Percentiles rank a stretch among this genome's conserved stretches.
Evolutionary conservation across 23 tunicate genomes (phyloP).

Genomic region (Clavelina lepadiformis): DNA sequence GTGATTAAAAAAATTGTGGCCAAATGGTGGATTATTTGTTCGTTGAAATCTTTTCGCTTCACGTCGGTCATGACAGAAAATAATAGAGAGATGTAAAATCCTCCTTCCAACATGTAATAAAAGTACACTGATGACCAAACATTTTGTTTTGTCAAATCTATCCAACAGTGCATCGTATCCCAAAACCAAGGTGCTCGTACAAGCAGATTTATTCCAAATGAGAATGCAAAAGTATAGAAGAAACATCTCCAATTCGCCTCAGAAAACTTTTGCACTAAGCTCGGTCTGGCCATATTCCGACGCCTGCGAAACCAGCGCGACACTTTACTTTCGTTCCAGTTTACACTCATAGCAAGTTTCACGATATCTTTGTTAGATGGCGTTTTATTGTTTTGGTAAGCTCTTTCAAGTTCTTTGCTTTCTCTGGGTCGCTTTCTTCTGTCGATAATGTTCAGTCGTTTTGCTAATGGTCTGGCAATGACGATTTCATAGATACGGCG

Average conservation of each 20-base stretch:
- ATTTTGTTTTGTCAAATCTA: constrained; percentile 69
- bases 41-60: constrained; percentile 83
- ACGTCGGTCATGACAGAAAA: constrained; percentile 74
- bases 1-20: constrained; percentile 73
- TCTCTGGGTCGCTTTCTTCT: constrained; percentile 19
- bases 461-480: constrained; percentile 27
- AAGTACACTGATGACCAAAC: constrained; percentile 47
- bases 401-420: constrained; percentile 19
- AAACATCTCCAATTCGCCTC: constrained; percentile 88
- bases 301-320: constrained; percentile 74
- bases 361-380: constrained; percentile 22
- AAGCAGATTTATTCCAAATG: constrained; percentile 53
- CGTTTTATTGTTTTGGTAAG: constrained; percentile 5
- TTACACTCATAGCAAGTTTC: constrained; percentile 29
- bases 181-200: constrained; percentile 91
- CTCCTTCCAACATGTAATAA: constrained; percentile 95
- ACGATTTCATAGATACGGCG: constrained; percentile 67
- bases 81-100: constrained; percentile 78
- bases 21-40: constrained; percentile 85
- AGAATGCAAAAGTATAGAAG: constrained; percentile 65
- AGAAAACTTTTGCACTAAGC: constrained; percentile 56
- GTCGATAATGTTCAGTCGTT: constrained; percentile 15
- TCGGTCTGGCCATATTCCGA: constrained; percentile 53
- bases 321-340: constrained; percentile 22
- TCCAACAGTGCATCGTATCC: constrained; percentile 88